Conservation (phyloP, 2,888 invertebrate species). For the Sepiola atlantica region DNA sequence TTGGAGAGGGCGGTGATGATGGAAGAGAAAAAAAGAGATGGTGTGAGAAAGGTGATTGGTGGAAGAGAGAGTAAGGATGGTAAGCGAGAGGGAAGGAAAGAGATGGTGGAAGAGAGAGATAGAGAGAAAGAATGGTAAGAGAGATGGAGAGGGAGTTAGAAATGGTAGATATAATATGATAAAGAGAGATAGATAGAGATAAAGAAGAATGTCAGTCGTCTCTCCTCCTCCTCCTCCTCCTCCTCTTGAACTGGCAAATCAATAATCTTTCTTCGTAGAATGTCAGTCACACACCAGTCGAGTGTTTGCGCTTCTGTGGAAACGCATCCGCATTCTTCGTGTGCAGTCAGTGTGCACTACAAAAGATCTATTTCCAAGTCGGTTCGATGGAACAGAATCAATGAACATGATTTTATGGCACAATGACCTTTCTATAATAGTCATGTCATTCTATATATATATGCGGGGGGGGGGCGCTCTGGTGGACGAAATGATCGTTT, state of each 20-base stretch:
- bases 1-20: neutral
- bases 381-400: neutral
- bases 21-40: neutral
- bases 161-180: neutral
- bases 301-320: neutral
- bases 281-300: neutral
- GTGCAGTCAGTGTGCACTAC: neutral
- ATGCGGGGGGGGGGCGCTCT: too few species aligned
- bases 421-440: neutral
- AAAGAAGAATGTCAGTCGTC: neutral
- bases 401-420: neutral
- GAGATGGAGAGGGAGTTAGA: neutral
- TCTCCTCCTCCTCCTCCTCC: too few species aligned
- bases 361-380: neutral
- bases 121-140: too few species aligned
- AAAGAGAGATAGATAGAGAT: neutral
- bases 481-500: too few species aligned
- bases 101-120: too few species aligned
- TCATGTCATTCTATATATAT: neutral
- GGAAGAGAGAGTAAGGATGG: too few species aligned
- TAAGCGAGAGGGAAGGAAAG: too few species aligned
- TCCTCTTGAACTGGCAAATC: neutral
- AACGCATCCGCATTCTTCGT: slow-evolving; percentile 1
- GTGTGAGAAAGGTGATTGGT: neutral
- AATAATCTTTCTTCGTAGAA: neutral